phyloP scores from a whole-genome alignment of 2,113 vertebrate species.

The Aplodontia rufa region DNA sequence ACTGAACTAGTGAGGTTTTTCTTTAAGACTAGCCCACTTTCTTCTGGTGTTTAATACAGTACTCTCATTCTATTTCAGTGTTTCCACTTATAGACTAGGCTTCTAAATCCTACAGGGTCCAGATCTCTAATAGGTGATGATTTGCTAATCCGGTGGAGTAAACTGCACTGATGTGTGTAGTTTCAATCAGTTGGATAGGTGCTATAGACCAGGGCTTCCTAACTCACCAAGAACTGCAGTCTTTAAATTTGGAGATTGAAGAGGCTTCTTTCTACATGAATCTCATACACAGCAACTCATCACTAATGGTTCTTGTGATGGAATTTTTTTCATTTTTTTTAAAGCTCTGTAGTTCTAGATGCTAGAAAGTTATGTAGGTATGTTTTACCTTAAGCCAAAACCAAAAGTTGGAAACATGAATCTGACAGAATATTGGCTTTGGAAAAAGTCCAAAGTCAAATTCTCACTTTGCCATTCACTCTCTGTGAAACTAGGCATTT shows the following conservation, averaged over 20 bases:
- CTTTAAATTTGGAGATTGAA: neutral
- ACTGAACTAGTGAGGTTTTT: neutral
- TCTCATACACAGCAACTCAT: neutral
- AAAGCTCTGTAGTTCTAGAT: neutral
- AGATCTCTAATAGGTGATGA: conserved; percentile 41
- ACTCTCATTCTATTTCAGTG: neutral
- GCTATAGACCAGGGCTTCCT: neutral
- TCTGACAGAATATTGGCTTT: neutral
- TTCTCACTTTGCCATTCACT: neutral
- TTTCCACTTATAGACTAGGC: neutral
- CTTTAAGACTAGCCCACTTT: neutral
- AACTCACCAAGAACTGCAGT: neutral
- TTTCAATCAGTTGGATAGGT: neutral
- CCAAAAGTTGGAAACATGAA: neutral
- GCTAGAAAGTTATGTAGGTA: neutral
- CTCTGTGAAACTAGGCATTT: neutral
- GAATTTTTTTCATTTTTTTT: neutral
- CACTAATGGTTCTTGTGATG: neutral
- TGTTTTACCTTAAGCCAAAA: neutral
- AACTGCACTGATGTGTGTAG: neutral
- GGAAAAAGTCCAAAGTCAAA: neutral
- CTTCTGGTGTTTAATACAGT: conserved; percentile 10
- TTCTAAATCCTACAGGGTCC: neutral
- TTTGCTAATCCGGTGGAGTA: conserved; percentile 47
- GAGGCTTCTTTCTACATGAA: neutral